Base-by-base conservation (phyloP, 2,888 invertebrate genomes). In the Xanthorhoe spadicearia region DNA sequence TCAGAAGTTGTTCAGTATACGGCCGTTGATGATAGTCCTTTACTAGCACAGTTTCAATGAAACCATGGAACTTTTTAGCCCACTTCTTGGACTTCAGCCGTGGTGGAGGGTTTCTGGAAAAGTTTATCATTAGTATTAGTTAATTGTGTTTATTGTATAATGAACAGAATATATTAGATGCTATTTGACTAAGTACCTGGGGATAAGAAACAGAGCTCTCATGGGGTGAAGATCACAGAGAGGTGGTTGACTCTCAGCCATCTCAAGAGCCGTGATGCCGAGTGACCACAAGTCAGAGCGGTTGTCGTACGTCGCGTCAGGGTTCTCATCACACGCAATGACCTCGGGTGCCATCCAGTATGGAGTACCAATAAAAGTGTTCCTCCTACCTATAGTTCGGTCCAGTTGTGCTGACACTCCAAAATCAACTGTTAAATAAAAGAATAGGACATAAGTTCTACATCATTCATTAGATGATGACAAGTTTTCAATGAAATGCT, bases 301-400 rank as follows among this genome's bases (percentile, higher is more conserved):
- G 94, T 99, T 99, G 93, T 99, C 99, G 85, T 99, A 99, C 18
- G 99, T 99, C 67, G 99, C 99, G 87, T 99, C 99, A 55, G 99
- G 98, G 93, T 99, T 99, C 92, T 99, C 99, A 93, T 99, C 99
- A 92, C 99, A 99, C 64, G 99, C 99, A 83, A 99, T 99, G 55
- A 99, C 99, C 94, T 99, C 99, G 2, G 99, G 99, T 49, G 99
- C 99, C 99, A 99, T 99, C 98, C 98, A 98, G 87, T 98, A 98
- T 8, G 98, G 98, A 17, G 98, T 98, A 74, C 99, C 99, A 82
- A 99, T 99, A 87, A 99, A 99, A 53, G 99, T 99, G 92, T 99
- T 99, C 83, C 99, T 95, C 79, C 99, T 95, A 70, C 99, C 99
- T 89, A 99, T 99, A 75, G 99, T 99, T 83, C 99, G 96, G 94